Evolutionary conservation across 2,888 invertebrate species (phyloP).

Genomic region (Coelopa pilipes): DNA sequence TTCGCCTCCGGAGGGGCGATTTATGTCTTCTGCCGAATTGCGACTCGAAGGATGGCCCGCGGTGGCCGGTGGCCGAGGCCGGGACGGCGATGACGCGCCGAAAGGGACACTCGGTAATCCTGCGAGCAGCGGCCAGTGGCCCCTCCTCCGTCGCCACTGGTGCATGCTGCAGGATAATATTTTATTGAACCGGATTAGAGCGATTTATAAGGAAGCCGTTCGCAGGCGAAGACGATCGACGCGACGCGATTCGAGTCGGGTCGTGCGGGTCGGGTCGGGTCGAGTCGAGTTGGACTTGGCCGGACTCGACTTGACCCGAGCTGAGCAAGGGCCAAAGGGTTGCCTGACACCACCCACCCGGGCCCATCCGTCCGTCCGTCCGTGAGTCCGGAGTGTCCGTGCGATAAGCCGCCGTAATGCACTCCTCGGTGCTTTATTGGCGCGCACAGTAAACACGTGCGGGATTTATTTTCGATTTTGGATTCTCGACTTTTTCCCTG

Average conservation of each 20-base stretch:
- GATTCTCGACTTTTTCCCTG: constrained; percentile 13
- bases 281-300: no score
- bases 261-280: no score
- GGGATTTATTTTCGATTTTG: constrained; percentile 30
- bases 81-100: constrained; percentile 1
- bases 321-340: neutral
- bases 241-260: no score
- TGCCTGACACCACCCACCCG: neutral
- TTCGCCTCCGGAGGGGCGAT: constrained; percentile 12
- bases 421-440: constrained; percentile 2
- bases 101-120: constrained; percentile 12
- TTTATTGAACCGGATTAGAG: constrained; percentile 41
- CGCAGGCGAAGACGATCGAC: neutral
- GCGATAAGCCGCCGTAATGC: constrained; percentile 26
- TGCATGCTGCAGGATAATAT: constrained; percentile 25
- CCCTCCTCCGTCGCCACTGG: no score
- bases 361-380: neutral
- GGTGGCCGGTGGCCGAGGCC: no score
- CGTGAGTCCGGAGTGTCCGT: constrained; percentile 7
- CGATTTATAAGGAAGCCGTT: constrained; percentile 19
- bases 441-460: constrained; percentile 25
- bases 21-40: constrained; percentile 27
- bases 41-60: neutral
- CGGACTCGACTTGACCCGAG: neutral
- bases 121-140: neutral